Conservation (phyloP, 2,888 invertebrate species). For the Synergus laeviventris region DNA sequence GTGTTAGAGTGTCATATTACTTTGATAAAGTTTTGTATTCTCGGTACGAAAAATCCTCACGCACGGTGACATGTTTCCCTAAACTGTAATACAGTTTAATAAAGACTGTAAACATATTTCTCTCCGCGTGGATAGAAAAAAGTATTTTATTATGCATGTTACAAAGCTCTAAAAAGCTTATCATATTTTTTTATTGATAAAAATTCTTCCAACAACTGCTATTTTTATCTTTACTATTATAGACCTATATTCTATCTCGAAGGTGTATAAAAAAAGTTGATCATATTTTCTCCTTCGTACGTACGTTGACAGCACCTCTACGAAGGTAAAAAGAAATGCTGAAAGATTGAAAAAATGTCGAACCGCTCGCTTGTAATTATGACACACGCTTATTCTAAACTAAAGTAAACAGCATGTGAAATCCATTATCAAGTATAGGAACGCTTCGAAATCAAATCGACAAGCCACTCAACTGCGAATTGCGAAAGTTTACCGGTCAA, state of each 20-base stretch:
- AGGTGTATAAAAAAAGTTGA: conserved; percentile 23
- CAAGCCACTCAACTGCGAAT: conserved; percentile 32
- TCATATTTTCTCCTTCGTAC: conserved; percentile 35
- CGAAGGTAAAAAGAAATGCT: not conserved
- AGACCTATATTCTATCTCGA: conserved; percentile 3
- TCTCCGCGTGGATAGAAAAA: no score
- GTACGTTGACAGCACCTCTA: conserved; percentile 11
- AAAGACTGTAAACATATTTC: no score
- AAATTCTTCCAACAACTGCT: conserved; percentile 13
- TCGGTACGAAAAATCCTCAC: no score
- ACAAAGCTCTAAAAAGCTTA: conserved; percentile 14
- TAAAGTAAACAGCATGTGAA: conserved; percentile 26
- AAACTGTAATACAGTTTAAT: no score
- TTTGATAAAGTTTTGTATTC: no score
- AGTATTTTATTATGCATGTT: not conserved
- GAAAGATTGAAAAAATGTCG: conserved; percentile 20
- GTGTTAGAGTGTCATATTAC: no score
- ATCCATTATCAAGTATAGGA: conserved; percentile 20
- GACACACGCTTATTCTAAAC: conserved; percentile 11
- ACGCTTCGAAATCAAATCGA: conserved; percentile 22
- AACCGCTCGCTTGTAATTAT: conserved; percentile 32
- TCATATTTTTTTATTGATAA: conserved; percentile 14
- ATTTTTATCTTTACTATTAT: conserved; percentile 10
- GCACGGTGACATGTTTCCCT: no score
- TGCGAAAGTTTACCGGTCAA: conserved; percentile 52